A percentile compares a stretch with the other conserved stretches of the same genome.
Conservation (phyloP, 2,888 invertebrate genomes). For the Hemistola chrysoprasaria region DNA sequence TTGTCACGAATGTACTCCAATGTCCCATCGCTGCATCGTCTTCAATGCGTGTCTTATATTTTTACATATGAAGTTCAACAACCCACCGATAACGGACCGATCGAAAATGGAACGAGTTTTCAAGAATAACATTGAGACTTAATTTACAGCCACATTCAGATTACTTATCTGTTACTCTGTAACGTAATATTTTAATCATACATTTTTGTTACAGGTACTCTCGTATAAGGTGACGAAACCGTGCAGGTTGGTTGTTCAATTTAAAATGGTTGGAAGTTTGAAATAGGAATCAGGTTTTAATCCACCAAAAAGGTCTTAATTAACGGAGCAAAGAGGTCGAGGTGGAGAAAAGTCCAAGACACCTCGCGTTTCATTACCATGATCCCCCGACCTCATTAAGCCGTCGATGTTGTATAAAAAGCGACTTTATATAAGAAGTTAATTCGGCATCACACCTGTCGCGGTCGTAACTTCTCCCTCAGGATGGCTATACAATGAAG, state of each 20-base stretch:
- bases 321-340: slow-evolving; percentile 55
- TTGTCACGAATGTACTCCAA: slow-evolving; percentile 27
- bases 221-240: slow-evolving; percentile 40
- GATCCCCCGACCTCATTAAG: slow-evolving; percentile 71
- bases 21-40: slow-evolving; percentile 18
- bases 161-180: slow-evolving; percentile 37
- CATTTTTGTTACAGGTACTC: slow-evolving; percentile 56
- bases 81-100: slow-evolving; percentile 45
- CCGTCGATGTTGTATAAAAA: slow-evolving; percentile 73
- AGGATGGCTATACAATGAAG: slow-evolving; percentile 74
- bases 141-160: slow-evolving; percentile 43
- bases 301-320: slow-evolving; percentile 60
- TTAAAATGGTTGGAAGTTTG: slow-evolving; percentile 19
- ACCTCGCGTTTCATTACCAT: slow-evolving; percentile 67
- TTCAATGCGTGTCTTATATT: slow-evolving; percentile 33
- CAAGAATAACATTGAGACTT: slow-evolving; percentile 33
- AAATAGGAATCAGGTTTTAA: slow-evolving; percentile 45
- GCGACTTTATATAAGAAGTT: slow-evolving; percentile 77
- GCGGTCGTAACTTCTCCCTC: slow-evolving; percentile 74
- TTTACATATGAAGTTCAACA: slow-evolving; percentile 45
- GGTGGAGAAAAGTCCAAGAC: slow-evolving; percentile 55
- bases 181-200: too few species aligned
- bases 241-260: slow-evolving; percentile 57
- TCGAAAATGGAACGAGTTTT: slow-evolving; percentile 48
- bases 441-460: slow-evolving; percentile 80